A percentile compares a stretch with the other conserved stretches of the same genome.
Conservation (phyloP, 2,888 invertebrate species). For the Oscheius sp. region DNA sequence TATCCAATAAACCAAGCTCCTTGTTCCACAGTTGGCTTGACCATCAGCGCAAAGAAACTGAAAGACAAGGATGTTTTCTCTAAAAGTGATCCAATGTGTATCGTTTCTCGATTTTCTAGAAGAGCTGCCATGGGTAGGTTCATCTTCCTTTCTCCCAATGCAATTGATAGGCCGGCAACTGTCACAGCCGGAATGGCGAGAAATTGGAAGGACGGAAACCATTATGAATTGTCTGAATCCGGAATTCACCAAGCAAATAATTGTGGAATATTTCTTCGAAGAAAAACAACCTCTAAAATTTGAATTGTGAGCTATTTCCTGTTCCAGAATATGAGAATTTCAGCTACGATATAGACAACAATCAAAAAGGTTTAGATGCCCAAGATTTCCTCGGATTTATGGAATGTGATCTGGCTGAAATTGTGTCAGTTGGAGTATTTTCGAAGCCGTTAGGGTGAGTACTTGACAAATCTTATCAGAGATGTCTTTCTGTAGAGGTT, state of each 20-base stretch:
- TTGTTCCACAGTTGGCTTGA: conserved; percentile 19
- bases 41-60: conserved; percentile 44
- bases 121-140: conserved; percentile 21
- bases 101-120: conserved; percentile 48
- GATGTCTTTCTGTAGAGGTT: conserved; percentile 47
- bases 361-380: conserved; percentile 42
- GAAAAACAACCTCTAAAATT: conserved; percentile 66
- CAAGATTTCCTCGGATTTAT: conserved; percentile 77
- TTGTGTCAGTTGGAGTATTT: conserved; percentile 72
- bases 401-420: conserved; percentile 78
- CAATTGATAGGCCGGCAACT: conserved; percentile 8
- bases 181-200: conserved; percentile 43
- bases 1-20: conserved; percentile 1
- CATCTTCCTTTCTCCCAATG: neutral
- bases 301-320: conserved; percentile 58
- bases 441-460: conserved; percentile 41
- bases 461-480: neutral
- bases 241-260: conserved; percentile 62
- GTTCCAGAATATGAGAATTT: conserved; percentile 14
- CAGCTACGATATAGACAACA: conserved; percentile 70
- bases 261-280: conserved; percentile 69
- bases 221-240: conserved; percentile 69
- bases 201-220: conserved; percentile 68
- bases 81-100: conserved; percentile 69
- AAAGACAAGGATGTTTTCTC: conserved; percentile 69